A percentile compares a stretch with the other conserved stretches of the same genome.
Conservation (phyloP, 30 jellyfish, hydroid and myxozoan species). For the Euphysa ruthae region DNA sequence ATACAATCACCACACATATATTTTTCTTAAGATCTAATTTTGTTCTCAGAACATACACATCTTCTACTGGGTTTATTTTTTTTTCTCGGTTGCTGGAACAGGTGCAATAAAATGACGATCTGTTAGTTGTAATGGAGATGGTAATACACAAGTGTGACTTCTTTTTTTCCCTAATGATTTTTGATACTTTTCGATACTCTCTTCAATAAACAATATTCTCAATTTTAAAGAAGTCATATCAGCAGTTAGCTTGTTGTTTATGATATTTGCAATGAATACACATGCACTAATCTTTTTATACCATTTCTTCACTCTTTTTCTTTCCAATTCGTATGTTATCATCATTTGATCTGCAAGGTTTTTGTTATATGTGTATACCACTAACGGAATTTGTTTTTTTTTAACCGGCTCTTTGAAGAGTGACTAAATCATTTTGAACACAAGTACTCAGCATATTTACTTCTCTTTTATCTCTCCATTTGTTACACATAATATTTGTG, state of each 20-base stretch:
- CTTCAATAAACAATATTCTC: neutral
- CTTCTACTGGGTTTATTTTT: neutral
- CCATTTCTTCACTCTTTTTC: slow-evolving; percentile 8
- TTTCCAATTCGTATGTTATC: neutral
- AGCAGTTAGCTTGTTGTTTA: neutral
- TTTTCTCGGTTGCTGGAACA: slow-evolving; percentile 13
- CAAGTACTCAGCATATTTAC: neutral
- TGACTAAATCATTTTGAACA: neutral
- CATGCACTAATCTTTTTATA: neutral
- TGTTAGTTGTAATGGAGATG: neutral
- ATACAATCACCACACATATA: slow-evolving; percentile 10
- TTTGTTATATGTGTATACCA: neutral
- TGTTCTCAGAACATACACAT: slow-evolving; percentile 4
- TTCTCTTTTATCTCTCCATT: slow-evolving; percentile 2
- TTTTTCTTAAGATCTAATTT: neutral
- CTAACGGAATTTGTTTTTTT: slow-evolving; percentile 5
- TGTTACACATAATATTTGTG: neutral
- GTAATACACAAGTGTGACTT: neutral
- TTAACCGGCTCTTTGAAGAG: neutral
- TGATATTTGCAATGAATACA: neutral
- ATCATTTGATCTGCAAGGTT: neutral
- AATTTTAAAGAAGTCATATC: neutral
- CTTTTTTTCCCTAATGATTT: neutral
- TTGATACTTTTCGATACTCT: neutral
- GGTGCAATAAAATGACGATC: slow-evolving; percentile 1